A percentile compares a stretch with the other conserved stretches of the same genome.
Conservation (phyloP, 2,113 vertebrate species). For the Gobiocypris rarus region DNA sequence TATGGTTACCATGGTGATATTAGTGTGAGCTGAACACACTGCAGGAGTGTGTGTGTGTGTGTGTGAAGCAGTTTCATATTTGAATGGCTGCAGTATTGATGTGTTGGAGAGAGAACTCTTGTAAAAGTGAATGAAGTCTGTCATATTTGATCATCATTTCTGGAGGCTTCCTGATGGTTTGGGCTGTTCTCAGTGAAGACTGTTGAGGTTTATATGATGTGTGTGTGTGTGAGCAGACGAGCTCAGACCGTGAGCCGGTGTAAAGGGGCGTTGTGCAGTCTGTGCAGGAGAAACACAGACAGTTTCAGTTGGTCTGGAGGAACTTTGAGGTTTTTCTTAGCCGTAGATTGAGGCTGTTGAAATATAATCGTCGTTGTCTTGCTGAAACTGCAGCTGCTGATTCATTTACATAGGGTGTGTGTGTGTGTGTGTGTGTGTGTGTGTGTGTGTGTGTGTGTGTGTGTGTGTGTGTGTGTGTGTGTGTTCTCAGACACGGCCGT, state of each 20-base stretch:
- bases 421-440: conserved; percentile 56
- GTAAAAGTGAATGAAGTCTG: neutral
- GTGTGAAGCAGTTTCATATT: neutral
- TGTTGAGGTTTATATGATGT: too few species aligned
- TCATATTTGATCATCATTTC: neutral
- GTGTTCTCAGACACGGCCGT: conserved; percentile 19
- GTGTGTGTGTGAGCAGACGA: too few species aligned
- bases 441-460: conserved; percentile 61
- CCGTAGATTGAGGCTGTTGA: too few species aligned
- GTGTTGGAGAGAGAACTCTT: neutral
- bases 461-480: conserved; percentile 54
- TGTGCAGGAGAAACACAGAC: too few species aligned
- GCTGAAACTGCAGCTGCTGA: conserved; percentile 36
- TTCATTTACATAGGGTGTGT: conserved; percentile 72
- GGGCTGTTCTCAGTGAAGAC: neutral
- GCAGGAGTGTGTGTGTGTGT: neutral
- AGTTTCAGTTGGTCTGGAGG: too few species aligned
- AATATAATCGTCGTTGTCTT: too few species aligned
- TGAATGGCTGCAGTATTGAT: neutral
- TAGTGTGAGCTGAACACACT: neutral
- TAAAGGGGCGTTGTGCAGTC: too few species aligned
- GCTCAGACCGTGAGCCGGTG: too few species aligned
- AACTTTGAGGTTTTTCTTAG: too few species aligned
- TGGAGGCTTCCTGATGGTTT: neutral
- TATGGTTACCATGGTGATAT: neutral